Conservation (phyloP, 2,113 vertebrate species). For the Brachionichthys hirsutus region DNA sequence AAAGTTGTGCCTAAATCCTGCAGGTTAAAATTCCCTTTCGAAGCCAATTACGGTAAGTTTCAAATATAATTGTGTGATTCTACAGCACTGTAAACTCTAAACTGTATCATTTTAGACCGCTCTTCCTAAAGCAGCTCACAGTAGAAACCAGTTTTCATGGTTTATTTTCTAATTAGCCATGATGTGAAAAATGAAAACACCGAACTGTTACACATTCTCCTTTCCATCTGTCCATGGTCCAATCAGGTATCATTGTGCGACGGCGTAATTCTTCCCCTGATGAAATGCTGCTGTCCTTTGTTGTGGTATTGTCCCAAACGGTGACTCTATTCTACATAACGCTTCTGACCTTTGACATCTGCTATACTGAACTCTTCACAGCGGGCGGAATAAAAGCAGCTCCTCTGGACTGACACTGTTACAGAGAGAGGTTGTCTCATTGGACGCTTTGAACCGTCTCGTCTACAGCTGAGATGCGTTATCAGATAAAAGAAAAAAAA, state of each 20-base stretch:
- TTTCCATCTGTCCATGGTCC: conserved; percentile 42
- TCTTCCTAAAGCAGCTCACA: background rate
- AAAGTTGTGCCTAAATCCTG: too few relatives aligned
- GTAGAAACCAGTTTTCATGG: conserved; percentile 25
- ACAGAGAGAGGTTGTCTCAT: conserved; percentile 8
- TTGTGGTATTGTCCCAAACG: too few relatives aligned
- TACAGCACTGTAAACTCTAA: too few relatives aligned
- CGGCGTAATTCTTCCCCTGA: background rate
- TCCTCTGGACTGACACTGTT: background rate
- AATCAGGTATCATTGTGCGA: conserved; percentile 15
- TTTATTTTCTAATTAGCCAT: conserved; percentile 51
- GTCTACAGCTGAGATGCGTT: conserved; percentile 40
- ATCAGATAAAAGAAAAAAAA: conserved; percentile 57
- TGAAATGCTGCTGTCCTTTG: background rate
- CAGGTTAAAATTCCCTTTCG: too few relatives aligned
- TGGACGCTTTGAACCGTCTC: conserved; percentile 16
- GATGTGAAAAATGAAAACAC: conserved; percentile 45
- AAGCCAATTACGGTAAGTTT: too few relatives aligned
- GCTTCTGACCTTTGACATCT: conserved; percentile 38
- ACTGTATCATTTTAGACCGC: too few relatives aligned
- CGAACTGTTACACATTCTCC: conserved; percentile 37
- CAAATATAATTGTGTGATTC: too few relatives aligned
- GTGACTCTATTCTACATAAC: background rate
- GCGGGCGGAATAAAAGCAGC: background rate
- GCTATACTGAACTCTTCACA: background rate